Evolutionary conservation across 2,888 invertebrate genomes (phyloP), one percentile per base, ranked within the genome.

Genomic region (Bombylius discolor): DNA sequence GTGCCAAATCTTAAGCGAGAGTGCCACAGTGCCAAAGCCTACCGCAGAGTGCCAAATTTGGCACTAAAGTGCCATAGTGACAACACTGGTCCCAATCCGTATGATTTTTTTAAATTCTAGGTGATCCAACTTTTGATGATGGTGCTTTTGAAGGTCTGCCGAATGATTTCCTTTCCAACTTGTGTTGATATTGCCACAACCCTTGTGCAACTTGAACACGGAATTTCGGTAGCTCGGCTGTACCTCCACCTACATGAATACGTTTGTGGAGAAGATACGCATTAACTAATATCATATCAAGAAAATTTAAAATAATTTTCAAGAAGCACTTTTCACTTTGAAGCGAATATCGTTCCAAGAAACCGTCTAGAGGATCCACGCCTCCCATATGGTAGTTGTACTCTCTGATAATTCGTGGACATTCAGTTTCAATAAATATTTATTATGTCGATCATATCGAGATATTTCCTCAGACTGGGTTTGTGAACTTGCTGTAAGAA

Each of bases 261-360:
- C 51, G 49, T 34, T 39, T 49, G 44, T 54, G 49, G 5, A 56
- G 45, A 12, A 57, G 33, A 47, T 57, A 57, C 12, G 57, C 51
- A 52, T 57, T 57, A 11, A 55, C 50, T 49, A 56, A 45, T 39
- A 51, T 45, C 42, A 52, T 44, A 49, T 56, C 50, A 11, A 56
- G 44, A 13, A 59, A 52, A 54, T 56, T 47, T 49, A 54, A 47
- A 58, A 58, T n/a, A 59, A 45, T 39, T 45, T 42, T 31, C 48
- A 46, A 34, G 50, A 52, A 46, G 51, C 47, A 54, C 63, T 62
- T 56, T 59, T 55, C 6, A 60, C 59, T 56, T 61, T 55, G 34
- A 63, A 57, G 49, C 23, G 49, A 32, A 65, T 59, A 54, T 13
- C 49, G 44, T 23, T 49, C 56, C 34, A 57, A 51, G 11, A 57